Percentiles rank a stretch among this genome's conserved stretches.
phyloP scores from a whole-genome alignment of 2,888 invertebrate species.

The Eucriotettix oculatus region DNA sequence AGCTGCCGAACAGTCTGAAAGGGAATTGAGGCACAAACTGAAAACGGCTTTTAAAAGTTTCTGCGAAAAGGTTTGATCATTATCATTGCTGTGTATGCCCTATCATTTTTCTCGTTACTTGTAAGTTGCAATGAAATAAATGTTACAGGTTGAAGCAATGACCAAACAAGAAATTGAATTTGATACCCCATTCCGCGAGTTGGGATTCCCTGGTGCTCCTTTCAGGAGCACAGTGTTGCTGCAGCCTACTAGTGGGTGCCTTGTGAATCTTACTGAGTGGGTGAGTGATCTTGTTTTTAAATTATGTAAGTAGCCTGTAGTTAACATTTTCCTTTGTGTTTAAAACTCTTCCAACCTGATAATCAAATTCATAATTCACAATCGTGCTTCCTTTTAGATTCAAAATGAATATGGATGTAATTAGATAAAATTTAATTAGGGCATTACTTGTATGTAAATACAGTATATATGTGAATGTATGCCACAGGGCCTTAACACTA shows the following conservation, averaged over 20 bases:
- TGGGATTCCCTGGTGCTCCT: conserved; percentile 96
- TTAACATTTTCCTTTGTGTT: background rate
- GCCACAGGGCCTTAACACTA: too few species aligned
- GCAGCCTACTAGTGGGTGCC: conserved; percentile 94
- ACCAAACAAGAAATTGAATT: conserved; percentile 97
- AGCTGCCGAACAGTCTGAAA: conserved; percentile 95
- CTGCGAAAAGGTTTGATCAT: conserved; percentile 68
- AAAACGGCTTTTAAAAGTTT: conserved; percentile 97
- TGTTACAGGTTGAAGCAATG: conserved; percentile 58
- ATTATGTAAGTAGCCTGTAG: too few species aligned
- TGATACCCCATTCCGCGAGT: conserved; percentile 94
- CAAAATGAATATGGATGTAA: background rate
- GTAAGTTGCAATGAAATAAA: background rate
- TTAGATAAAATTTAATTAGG: too few species aligned
- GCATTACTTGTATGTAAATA: too few species aligned
- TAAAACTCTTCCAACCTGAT: background rate
- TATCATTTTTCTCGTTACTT: background rate
- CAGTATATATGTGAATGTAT: too few species aligned
- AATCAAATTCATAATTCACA: background rate
- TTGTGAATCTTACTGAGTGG: conserved; percentile 97
- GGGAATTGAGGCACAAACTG: conserved; percentile 88
- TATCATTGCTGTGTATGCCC: background rate
- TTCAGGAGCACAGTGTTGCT: conserved; percentile 89
- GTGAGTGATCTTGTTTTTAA: conserved; percentile 22
- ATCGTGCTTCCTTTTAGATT: background rate